These are phyloP conservation scores for Monodelphis domestica DNA, from an alignment of 2,797 vertebrate genomes.

Conservation along the genomic window DNA sequence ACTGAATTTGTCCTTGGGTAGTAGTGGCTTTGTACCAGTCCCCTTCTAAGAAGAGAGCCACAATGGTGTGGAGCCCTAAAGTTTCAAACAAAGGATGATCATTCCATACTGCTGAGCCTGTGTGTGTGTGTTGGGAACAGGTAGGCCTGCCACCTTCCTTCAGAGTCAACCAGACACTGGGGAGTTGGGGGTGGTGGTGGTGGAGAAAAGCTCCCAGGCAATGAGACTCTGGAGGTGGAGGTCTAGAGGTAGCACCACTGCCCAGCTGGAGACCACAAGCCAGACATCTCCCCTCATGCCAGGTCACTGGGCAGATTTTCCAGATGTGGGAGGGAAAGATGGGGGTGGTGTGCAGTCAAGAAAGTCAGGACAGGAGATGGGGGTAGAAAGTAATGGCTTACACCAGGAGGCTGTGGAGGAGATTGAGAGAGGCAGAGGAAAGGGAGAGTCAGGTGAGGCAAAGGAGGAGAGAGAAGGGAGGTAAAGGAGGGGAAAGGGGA, in stretches of 20 bases:
- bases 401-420: background rate
- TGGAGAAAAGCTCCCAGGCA: background rate
- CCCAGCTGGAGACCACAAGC: background rate
- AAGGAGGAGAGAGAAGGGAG: background rate
- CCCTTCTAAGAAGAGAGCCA: background rate
- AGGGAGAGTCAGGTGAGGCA: background rate
- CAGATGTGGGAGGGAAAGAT: background rate
- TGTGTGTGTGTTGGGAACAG: background rate
- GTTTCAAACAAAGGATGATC: background rate
- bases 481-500: background rate
- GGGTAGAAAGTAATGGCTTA: background rate
- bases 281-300: background rate
- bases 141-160: background rate
- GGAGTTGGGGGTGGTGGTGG: background rate
- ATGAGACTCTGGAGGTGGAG: background rate
- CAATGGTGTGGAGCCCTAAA: background rate
- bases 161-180: background rate
- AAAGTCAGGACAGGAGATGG: background rate
- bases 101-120: background rate
- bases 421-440: background rate
- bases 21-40: background rate
- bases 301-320: background rate
- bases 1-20: background rate
- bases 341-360: background rate
- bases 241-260: background rate